Base-by-base conservation (phyloP, 2,113 vertebrate species). In the Dipodomys stephensi region DNA sequence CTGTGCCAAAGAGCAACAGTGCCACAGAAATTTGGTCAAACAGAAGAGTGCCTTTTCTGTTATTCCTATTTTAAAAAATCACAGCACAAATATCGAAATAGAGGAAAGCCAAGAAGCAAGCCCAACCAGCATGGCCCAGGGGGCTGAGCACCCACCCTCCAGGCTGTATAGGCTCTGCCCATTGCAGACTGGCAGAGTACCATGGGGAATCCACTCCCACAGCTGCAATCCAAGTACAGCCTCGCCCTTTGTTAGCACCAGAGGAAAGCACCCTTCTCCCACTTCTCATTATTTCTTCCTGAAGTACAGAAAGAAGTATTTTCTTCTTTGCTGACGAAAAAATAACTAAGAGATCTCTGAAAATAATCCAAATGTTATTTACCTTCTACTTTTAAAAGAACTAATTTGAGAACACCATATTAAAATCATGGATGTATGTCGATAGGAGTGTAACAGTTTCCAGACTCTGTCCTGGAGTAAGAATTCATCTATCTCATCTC, bases 381-480 rank as follows among this genome's bases (percentile, higher is more conserved):
- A 30, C 20, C 28, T 87, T 87, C 39, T 76, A 76, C 73, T 83
- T 91, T 93, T 84, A 78, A 87, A 91, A 69, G 65, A 84, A 60
- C 9, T 73, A 73, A 80, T 81, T 91, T 78, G 28, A 82, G 88
- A 91, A 73, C 53, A 65, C 28, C 39, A 73, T 72, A 77, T 10
- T 68, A 32, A 68, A 91, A 87, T 72, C 12, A 62, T 84, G 15
- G 19, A 6, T 93, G 83, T 76, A 49, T 85, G 92, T 91, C 92
- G 83, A 74, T 81, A 32, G 3, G 53, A 6, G 88, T 91, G 6
- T 16, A 68, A 39, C 13, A 69, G 53, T 91, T 83, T 88, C 27
- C 30, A 73, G 60, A 57, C 46, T 39, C 11, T 68, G 27, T 39
- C 64, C 62, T 94, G 11, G 44, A 69, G 39, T 81, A 49, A 90